Evolutionary conservation across 2,113 vertebrate species (phyloP).

Genomic region (Phrynosoma platyrhinos): DNA sequence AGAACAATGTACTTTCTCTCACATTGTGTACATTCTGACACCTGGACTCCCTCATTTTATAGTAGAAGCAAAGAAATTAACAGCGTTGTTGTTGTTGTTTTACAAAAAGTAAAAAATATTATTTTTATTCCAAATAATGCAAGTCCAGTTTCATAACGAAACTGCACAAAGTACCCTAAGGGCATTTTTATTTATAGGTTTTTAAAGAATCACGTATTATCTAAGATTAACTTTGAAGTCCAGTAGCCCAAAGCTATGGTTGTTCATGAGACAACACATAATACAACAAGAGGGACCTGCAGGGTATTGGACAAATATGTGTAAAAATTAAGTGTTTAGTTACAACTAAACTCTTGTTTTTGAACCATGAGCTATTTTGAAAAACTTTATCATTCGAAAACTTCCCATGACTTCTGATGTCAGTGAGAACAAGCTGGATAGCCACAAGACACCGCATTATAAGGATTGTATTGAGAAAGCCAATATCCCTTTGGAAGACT

Average conservation of each 20-base stretch:
- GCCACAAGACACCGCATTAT: background rate
- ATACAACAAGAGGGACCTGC: slow-evolving; percentile 34
- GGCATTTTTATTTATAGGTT: slow-evolving; percentile 43
- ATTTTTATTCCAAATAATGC: slow-evolving; percentile 23
- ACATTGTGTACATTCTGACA: background rate
- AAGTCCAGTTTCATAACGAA: background rate
- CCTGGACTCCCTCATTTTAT: slow-evolving; percentile 38
- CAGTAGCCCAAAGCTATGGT: slow-evolving; percentile 23
- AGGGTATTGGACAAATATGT: slow-evolving; percentile 2
- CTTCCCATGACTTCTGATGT: background rate
- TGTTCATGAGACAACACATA: background rate
- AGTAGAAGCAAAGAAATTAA: slow-evolving; percentile 14
- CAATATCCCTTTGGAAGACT: background rate
- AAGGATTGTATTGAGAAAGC: background rate
- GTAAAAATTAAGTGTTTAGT: slow-evolving; percentile 26
- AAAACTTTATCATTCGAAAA: background rate
- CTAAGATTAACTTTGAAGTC: slow-evolving; percentile 49
- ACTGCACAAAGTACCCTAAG: background rate
- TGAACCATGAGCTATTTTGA: slow-evolving; percentile 18
- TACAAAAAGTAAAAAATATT: slow-evolving; percentile 17
- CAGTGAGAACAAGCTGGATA: background rate
- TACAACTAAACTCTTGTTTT: slow-evolving; percentile 34
- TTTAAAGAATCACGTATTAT: slow-evolving; percentile 18
- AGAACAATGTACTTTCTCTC: slow-evolving; percentile 29
- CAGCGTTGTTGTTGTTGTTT: slow-evolving; percentile 44